phyloP scores from a whole-genome alignment of 2,888 invertebrate genomes.

The Luffia ferchaultella region DNA sequence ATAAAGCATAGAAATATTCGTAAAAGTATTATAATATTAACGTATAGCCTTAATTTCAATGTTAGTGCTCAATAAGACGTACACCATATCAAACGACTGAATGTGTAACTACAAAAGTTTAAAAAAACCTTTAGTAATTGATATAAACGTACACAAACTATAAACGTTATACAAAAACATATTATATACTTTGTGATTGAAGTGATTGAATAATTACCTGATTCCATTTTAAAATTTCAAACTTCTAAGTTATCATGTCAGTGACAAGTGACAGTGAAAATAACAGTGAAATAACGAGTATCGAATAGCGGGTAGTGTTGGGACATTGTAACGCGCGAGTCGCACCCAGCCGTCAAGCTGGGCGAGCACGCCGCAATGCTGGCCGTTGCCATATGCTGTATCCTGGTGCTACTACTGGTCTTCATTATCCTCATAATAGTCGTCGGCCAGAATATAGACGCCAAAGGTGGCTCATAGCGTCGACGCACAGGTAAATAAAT shows the following conservation, averaged over 20 bases:
- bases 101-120: no score
- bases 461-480: slow-evolving; percentile 60
- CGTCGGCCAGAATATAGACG: slow-evolving; percentile 79
- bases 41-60: background rate
- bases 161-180: no score
- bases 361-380: slow-evolving; percentile 74
- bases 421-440: slow-evolving; percentile 85
- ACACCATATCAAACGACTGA: background rate
- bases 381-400: slow-evolving; percentile 85
- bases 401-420: slow-evolving; percentile 79
- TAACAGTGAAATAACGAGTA: no score
- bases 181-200: no score
- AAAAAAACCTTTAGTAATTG: no score
- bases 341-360: slow-evolving; percentile 51
- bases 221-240: no score
- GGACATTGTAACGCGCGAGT: slow-evolving; percentile 20
- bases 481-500: slow-evolving; percentile 32
- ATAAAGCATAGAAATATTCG: background rate
- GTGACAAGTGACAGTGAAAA: background rate
- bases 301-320: background rate
- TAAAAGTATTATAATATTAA: background rate
- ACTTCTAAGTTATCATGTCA: no score
- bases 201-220: no score
- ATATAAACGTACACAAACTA: no score
- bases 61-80: background rate